Percentiles rank a stretch among this genome's conserved stretches.
Evolutionary conservation across 2,888 invertebrate species (phyloP).

Genomic region (Chloromyia formosa): DNA sequence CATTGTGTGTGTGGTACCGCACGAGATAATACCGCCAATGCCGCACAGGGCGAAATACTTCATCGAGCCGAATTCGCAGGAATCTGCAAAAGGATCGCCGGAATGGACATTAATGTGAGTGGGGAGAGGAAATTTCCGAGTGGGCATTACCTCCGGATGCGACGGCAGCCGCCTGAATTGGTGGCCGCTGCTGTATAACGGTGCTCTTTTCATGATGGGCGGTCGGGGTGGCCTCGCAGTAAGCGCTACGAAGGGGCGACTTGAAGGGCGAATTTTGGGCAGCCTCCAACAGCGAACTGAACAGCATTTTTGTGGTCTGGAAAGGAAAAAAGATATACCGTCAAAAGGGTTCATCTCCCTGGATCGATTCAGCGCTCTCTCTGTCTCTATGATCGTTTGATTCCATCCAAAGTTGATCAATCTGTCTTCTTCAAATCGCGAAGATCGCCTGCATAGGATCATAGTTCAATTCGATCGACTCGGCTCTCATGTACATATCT

Average conservation of each 20-base stretch:
- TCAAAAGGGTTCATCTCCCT: no score
- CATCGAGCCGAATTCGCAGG: slow-evolving; percentile 89
- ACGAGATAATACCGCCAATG: slow-evolving; percentile 80
- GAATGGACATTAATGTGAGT: background rate
- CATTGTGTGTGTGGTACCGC: slow-evolving; percentile 67
- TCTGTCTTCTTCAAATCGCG: no score
- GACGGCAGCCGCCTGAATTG: slow-evolving; percentile 60
- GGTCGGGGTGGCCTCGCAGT: slow-evolving; percentile 65
- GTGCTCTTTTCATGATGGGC: slow-evolving; percentile 48
- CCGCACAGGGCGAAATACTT: slow-evolving; percentile 94
- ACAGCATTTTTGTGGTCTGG: slow-evolving; percentile 63
- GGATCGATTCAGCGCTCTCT: no score
- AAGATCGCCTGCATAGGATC: no score
- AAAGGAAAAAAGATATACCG: no score
- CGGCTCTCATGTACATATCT: no score
- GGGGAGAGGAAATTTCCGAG: background rate
- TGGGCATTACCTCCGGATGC: slow-evolving; percentile 57
- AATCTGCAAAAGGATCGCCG: slow-evolving; percentile 67
- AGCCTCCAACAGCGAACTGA: slow-evolving; percentile 70
- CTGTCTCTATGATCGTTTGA: no score
- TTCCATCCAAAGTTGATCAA: no score
- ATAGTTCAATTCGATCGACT: no score
- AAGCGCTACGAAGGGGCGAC: slow-evolving; percentile 69
- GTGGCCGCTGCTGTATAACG: slow-evolving; percentile 53
- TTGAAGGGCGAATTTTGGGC: slow-evolving; percentile 73